A percentile compares a stretch with the other conserved stretches of the same genome.
These are phyloP conservation scores for Prosopocoilus inquinatus DNA, from an alignment of 2,888 invertebrate species.

Conservation along the genomic window DNA sequence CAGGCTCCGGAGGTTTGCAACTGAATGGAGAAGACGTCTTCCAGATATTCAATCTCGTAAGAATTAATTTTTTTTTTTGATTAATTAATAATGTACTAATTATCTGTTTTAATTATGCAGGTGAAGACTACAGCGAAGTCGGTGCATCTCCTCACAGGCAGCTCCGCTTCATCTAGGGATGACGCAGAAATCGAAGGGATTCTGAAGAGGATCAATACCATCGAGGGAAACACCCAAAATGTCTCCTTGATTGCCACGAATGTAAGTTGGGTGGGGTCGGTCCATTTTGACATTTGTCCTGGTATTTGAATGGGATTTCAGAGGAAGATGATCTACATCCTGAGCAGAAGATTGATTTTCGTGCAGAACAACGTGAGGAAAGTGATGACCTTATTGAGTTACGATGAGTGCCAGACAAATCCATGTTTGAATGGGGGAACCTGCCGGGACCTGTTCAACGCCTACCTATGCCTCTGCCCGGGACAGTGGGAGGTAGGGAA, in stretches of 20 bases:
- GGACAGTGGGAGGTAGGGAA: slow-evolving; percentile 70
- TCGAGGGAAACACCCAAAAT: slow-evolving; percentile 8
- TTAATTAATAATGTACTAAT: not conserved
- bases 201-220: not conserved
- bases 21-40: slow-evolving; percentile 70
- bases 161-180: not conserved
- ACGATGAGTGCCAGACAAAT: slow-evolving; percentile 67
- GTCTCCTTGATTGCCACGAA: slow-evolving; percentile 1
- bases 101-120: slow-evolving; percentile 1
- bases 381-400: slow-evolving; percentile 50
- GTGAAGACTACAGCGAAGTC: slow-evolving; percentile 8
- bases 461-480: slow-evolving; percentile 73
- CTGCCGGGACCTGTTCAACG: slow-evolving; percentile 70
- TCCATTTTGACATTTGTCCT: not conserved
- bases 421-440: slow-evolving; percentile 84
- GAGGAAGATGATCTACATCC: slow-evolving; percentile 10
- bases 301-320: not conserved
- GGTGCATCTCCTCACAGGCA: not conserved
- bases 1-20: slow-evolving; percentile 67
- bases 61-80: slow-evolving; percentile 5
- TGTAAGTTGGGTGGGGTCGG: not conserved
- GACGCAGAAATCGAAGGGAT: not conserved
- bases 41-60: slow-evolving; percentile 52
- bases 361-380: slow-evolving; percentile 48
- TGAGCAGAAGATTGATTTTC: slow-evolving; percentile 46